phyloP scores from a whole-genome alignment of 2,113 vertebrate species.

The Porphyrio hochstetteri region DNA sequence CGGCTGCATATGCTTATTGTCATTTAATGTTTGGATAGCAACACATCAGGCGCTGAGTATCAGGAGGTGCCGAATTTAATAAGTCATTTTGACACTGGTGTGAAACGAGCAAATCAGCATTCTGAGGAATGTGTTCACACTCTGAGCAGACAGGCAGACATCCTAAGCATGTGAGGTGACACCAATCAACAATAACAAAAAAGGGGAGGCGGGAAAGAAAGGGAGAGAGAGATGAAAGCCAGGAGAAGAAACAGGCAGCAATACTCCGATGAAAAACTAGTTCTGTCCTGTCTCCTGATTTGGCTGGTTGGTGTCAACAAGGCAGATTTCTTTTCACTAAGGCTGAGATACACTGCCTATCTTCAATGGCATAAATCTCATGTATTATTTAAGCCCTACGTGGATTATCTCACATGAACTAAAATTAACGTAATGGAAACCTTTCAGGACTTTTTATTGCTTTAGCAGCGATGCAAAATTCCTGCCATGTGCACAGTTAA shows the following conservation, averaged over 20 bases:
- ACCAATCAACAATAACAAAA: slow-evolving; percentile 78
- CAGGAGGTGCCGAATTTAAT: slow-evolving; percentile 80
- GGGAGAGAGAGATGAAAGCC: slow-evolving; percentile 51
- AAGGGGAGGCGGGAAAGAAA: slow-evolving; percentile 66
- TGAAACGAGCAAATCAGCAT: slow-evolving; percentile 82
- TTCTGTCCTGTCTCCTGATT: slow-evolving; percentile 14
- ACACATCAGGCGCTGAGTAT: slow-evolving; percentile 75
- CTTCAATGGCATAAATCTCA: slow-evolving; percentile 14
- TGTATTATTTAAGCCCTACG: slow-evolving; percentile 63
- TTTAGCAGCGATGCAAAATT: background rate
- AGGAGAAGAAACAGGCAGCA: slow-evolving; percentile 37
- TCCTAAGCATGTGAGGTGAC: slow-evolving; percentile 79
- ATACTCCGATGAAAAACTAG: background rate
- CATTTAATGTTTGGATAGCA: slow-evolving; percentile 79
- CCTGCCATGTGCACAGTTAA: slow-evolving; percentile 31
- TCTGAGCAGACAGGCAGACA: slow-evolving; percentile 79
- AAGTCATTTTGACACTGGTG: slow-evolving; percentile 81
- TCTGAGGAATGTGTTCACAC: slow-evolving; percentile 81
- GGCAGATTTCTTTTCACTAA: slow-evolving; percentile 26
- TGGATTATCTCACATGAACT: slow-evolving; percentile 32
- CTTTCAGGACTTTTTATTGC: slow-evolving; percentile 34
- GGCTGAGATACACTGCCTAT: background rate
- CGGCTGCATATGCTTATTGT: slow-evolving; percentile 82
- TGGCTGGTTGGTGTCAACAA: slow-evolving; percentile 40
- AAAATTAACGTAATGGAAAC: slow-evolving; percentile 32